A percentile compares a stretch with the other conserved stretches of the same genome.
Evolutionary conservation across 2,797 vertebrate species (phyloP).

Genomic region (Gymnoscopelus braueri): DNA sequence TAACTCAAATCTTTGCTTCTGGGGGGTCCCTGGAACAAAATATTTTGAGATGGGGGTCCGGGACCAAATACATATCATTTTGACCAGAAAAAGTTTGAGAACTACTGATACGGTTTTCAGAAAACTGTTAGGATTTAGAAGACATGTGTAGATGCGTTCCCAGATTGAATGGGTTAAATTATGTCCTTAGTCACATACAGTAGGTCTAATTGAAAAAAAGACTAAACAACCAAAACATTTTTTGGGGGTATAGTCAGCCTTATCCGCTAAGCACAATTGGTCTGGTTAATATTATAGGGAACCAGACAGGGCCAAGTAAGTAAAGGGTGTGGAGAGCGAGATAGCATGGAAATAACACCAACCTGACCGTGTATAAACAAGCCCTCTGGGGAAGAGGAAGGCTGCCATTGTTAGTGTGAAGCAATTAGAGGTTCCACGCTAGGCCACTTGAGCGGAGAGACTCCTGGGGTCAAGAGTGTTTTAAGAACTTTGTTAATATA

Average conservation of each 20-base stretch:
- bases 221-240: neutral
- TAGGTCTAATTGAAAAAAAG: slow-evolving; percentile 31
- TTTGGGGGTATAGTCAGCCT: slow-evolving; percentile 13
- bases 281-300: slow-evolving; percentile 24
- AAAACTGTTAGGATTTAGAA: no score
- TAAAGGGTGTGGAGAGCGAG: slow-evolving; percentile 21
- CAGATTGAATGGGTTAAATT: no score
- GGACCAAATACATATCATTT: no score
- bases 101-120: no score
- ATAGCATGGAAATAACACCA: slow-evolving; percentile 49
- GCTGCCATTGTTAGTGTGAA: slow-evolving; percentile 28
- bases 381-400: slow-evolving; percentile 16
- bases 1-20: no score
- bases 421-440: slow-evolving; percentile 16
- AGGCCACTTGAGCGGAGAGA: slow-evolving; percentile 51
- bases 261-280: slow-evolving; percentile 1
- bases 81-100: no score
- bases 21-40: no score
- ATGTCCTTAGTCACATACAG: no score
- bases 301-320: slow-evolving; percentile 14
- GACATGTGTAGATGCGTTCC: no score
- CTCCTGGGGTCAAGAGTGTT: slow-evolving; percentile 65
- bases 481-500: slow-evolving; percentile 66
- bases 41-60: no score
- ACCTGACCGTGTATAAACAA: slow-evolving; percentile 54